Evolutionary conservation across 2,888 invertebrate genomes (phyloP).

Genomic region (Nephrotoma appendiculata): DNA sequence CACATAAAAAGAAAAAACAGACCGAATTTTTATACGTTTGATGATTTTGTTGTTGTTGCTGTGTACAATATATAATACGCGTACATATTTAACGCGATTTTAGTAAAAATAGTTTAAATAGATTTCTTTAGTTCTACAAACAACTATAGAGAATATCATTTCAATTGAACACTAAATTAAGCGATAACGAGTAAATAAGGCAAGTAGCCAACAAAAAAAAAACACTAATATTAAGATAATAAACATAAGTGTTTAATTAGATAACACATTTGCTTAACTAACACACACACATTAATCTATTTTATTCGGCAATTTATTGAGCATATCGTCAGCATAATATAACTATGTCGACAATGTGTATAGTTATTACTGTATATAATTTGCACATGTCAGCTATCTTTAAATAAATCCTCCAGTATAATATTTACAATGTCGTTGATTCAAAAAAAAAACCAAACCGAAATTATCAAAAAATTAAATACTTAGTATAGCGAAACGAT

Average conservation of each 20-base stretch:
- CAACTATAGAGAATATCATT: neutral
- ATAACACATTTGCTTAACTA: neutral
- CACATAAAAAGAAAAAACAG: neutral
- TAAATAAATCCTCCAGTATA: neutral
- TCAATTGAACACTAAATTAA: neutral
- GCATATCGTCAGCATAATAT: neutral
- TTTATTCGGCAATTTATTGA: neutral
- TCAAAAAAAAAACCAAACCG: neutral
- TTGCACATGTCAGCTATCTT: neutral
- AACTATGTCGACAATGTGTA: neutral
- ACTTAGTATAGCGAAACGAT: neutral
- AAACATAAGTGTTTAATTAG: neutral
- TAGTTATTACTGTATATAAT: neutral
- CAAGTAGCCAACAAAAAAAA: neutral
- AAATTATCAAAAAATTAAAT: neutral
- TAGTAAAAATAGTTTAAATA: neutral
- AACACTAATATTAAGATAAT: neutral
- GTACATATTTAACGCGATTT: neutral
- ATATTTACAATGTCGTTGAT: neutral
- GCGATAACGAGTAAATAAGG: neutral
- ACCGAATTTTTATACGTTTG: conserved; percentile 1
- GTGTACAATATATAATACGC: neutral
- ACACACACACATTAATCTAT: neutral
- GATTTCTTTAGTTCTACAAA: neutral
- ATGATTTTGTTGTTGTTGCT: neutral